Conservation (phyloP, 2,113 vertebrate species). For the Poeciliopsis prolifica region DNA sequence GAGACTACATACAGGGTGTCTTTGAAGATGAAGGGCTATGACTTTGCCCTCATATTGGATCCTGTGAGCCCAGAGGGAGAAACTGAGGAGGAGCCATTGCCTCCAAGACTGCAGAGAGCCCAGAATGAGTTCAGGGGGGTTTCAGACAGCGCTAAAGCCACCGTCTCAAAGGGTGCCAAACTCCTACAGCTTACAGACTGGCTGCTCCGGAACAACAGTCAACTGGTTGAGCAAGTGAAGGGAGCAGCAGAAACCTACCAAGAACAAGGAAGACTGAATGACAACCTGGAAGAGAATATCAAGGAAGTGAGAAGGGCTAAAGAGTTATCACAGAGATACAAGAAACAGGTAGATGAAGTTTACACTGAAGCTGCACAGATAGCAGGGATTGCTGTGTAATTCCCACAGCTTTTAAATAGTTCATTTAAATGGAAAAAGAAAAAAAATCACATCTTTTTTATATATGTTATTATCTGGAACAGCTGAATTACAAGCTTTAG, state of each 20-base stretch:
- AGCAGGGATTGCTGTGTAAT: slow-evolving; percentile 58
- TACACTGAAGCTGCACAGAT: slow-evolving; percentile 70
- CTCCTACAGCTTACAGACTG: slow-evolving; percentile 65
- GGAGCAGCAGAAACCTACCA: slow-evolving; percentile 49
- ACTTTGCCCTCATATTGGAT: slow-evolving; percentile 74
- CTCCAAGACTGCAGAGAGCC: slow-evolving; percentile 61
- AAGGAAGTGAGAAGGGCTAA: slow-evolving; percentile 68
- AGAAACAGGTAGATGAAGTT: slow-evolving; percentile 61
- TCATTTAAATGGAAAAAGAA: background rate
- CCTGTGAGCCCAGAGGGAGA: slow-evolving; percentile 40
- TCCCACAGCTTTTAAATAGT: background rate
- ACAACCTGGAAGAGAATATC: slow-evolving; percentile 74
- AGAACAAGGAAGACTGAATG: slow-evolving; percentile 62
- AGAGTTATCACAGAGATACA: slow-evolving; percentile 63
- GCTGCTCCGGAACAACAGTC: slow-evolving; percentile 63
- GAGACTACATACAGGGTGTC: slow-evolving; percentile 59
- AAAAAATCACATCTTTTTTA: background rate
- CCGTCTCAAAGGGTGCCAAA: slow-evolving; percentile 56
- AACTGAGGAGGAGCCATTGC: slow-evolving; percentile 21
- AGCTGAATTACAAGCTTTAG: background rate
- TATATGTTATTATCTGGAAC: background rate
- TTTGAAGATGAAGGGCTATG: slow-evolving; percentile 73
- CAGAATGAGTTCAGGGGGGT: slow-evolving; percentile 65
- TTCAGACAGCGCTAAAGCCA: slow-evolving; percentile 63
- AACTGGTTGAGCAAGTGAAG: slow-evolving; percentile 56